A percentile compares a stretch with the other conserved stretches of the same genome.
Conservation (phyloP, 2,888 invertebrate genomes). For the Pinctada fucata region DNA sequence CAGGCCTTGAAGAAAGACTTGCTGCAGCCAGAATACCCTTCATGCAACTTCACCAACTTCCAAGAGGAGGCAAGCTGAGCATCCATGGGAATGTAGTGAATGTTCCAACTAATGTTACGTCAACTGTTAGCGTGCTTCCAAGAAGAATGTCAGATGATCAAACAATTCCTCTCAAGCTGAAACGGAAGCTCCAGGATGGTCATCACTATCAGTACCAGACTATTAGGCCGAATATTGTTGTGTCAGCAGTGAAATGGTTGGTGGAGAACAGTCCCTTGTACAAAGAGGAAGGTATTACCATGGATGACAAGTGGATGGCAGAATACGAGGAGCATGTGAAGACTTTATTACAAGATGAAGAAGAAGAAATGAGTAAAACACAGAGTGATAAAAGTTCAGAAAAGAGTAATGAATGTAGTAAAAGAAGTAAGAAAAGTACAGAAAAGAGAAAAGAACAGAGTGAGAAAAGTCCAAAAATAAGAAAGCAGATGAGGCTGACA, state of each 20-base stretch:
- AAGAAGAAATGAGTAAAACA: too few species aligned
- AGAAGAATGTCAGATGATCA: conserved; percentile 20
- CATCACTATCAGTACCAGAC: conserved; percentile 36
- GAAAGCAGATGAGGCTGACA: too few species aligned
- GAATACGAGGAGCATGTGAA: too few species aligned
- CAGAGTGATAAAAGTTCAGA: too few species aligned
- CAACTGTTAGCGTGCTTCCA: conserved; percentile 33
- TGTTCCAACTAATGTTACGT: conserved; percentile 39
- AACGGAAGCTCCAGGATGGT: conserved; percentile 39
- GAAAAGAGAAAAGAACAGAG: too few species aligned
- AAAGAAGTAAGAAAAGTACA: too few species aligned
- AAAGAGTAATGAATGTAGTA: too few species aligned
- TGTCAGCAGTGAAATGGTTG: conserved; percentile 23
- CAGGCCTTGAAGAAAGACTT: conserved; percentile 38
- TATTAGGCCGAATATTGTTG: conserved; percentile 40
- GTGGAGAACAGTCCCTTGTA: not conserved
- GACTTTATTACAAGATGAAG: too few species aligned
- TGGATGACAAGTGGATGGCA: not conserved
- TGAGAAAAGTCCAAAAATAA: too few species aligned
- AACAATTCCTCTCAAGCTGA: conserved; percentile 39
- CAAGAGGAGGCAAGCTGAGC: conserved; percentile 16
- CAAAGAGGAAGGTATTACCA: not conserved
- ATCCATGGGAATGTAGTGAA: too few species aligned
- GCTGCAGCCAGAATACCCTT: too few species aligned
- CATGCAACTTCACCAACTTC: too few species aligned